A percentile compares a stretch with the other conserved stretches of the same genome.
phyloP scores from a whole-genome alignment of 2,113 vertebrate genomes.

The Thinocorus orbignyianus region DNA sequence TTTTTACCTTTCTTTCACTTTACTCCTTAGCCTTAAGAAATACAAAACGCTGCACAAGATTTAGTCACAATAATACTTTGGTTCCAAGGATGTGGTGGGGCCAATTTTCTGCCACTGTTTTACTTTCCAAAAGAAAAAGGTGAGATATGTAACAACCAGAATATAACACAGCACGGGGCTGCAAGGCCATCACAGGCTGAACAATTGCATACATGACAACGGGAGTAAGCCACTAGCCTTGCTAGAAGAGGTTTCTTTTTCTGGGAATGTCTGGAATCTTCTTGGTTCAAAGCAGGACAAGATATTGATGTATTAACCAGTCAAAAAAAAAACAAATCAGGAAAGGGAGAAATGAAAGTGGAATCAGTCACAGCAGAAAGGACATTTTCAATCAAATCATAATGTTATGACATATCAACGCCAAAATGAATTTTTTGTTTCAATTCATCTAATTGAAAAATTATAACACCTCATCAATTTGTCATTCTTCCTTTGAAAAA shows the following conservation, averaged over 20 bases:
- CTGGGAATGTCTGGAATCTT: not conserved
- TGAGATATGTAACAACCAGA: not conserved
- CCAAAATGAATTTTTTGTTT: conserved; percentile 32
- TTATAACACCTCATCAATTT: not conserved
- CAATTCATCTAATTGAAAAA: conserved; percentile 35
- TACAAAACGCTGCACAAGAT: not conserved
- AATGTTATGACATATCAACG: conserved; percentile 8
- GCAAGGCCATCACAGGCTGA: not conserved
- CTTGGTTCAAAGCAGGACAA: not conserved
- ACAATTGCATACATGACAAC: not conserved
- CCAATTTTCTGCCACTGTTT: not conserved
- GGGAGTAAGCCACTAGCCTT: not conserved
- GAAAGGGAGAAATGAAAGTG: not conserved
- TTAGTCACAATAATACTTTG: not conserved
- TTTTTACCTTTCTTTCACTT: not conserved
- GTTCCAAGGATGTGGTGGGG: not conserved
- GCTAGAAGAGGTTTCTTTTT: not conserved
- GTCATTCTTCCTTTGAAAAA: not conserved
- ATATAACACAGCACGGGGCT: not conserved
- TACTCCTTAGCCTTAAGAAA: not conserved
- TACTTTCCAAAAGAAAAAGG: not conserved
- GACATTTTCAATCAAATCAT: conserved; percentile 34
- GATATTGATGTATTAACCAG: not conserved
- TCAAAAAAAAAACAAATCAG: not conserved
- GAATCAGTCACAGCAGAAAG: conserved; percentile 23